Percentiles rank a stretch among this genome's conserved stretches.
Evolutionary conservation across 2,888 invertebrate genomes (phyloP).

Genomic region (Erebia palarica): DNA sequence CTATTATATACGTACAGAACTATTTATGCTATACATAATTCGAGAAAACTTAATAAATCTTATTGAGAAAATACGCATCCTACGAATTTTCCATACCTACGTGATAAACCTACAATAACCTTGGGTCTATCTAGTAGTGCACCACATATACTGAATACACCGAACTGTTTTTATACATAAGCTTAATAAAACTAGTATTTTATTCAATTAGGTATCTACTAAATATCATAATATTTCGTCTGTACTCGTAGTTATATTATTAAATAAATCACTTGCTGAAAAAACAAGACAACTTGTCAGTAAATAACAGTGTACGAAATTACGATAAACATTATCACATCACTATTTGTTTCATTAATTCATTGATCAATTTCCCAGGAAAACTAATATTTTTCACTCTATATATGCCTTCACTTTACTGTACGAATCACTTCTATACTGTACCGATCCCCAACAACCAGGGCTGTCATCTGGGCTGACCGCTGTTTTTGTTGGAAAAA

Average conservation of each 20-base stretch:
- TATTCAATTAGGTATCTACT: no score
- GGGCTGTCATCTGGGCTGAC: conserved; percentile 65
- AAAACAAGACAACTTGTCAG: conserved; percentile 27
- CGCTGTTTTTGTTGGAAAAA: conserved; percentile 23
- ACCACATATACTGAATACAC: no score
- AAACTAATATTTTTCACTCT: conserved; percentile 23
- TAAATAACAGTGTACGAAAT: conserved; percentile 23
- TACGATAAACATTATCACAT: conserved; percentile 31
- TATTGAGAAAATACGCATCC: not conserved
- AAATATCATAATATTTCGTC: not conserved
- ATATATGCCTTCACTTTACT: conserved; percentile 49
- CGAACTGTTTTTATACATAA: no score
- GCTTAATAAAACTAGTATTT: no score
- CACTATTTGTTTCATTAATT: conserved; percentile 20
- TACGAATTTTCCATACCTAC: not conserved
- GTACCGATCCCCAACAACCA: conserved; percentile 56
- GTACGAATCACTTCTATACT: conserved; percentile 66
- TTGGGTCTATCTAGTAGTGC: not conserved
- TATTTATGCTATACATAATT: no score
- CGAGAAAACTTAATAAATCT: not conserved
- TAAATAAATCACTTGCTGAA: conserved; percentile 30
- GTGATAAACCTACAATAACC: not conserved
- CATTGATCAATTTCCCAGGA: conserved; percentile 18
- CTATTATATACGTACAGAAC: no score
- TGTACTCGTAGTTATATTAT: no score